Evolutionary conservation across 1,140 invertebrate species (phyloP).

Genomic region (Teleopsis dalmanni): DNA sequence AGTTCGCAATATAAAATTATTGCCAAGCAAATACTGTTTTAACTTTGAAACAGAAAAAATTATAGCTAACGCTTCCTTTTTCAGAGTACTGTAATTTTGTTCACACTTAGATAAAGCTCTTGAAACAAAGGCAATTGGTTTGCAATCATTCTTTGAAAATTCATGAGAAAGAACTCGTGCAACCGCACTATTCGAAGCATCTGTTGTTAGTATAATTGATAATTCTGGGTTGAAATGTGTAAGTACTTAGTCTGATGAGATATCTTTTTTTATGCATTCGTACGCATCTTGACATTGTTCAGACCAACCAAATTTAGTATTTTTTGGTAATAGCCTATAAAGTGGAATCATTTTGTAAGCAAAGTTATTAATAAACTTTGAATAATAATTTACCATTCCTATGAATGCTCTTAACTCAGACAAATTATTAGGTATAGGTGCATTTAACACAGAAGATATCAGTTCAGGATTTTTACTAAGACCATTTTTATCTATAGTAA

Average conservation of each 20-base stretch:
- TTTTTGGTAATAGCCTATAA: slow-evolving; percentile 23
- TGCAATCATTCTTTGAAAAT: slow-evolving; percentile 17
- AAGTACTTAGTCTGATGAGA: slow-evolving; percentile 18
- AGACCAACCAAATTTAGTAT: slow-evolving; percentile 19
- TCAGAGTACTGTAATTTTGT: slow-evolving; percentile 47
- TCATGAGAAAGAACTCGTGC: slow-evolving; percentile 14
- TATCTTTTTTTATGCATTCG: slow-evolving; percentile 21
- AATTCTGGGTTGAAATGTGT: slow-evolving; percentile 14
- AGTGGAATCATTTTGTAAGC: slow-evolving; percentile 22
- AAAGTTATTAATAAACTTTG: slow-evolving; percentile 31
- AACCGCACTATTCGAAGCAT: slow-evolving; percentile 13
- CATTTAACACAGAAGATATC: slow-evolving; percentile 20
- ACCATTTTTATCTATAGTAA: slow-evolving; percentile 22
- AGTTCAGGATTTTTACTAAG: slow-evolving; percentile 17
- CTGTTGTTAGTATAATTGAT: slow-evolving; percentile 12
- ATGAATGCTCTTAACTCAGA: slow-evolving; percentile 29
- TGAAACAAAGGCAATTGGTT: slow-evolving; percentile 45
- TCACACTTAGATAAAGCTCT: slow-evolving; percentile 42
- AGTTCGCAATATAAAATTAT: slow-evolving; percentile 46
- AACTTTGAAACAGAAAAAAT: slow-evolving; percentile 50
- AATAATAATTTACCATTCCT: slow-evolving; percentile 36
- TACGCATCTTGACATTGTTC: slow-evolving; percentile 21
- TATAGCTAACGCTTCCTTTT: slow-evolving; percentile 50
- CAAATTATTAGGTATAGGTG: slow-evolving; percentile 21
- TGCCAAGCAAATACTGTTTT: slow-evolving; percentile 48